Base-by-base conservation (phyloP, 92 coral and sea anemone species). In the Muricea muricata region DNA sequence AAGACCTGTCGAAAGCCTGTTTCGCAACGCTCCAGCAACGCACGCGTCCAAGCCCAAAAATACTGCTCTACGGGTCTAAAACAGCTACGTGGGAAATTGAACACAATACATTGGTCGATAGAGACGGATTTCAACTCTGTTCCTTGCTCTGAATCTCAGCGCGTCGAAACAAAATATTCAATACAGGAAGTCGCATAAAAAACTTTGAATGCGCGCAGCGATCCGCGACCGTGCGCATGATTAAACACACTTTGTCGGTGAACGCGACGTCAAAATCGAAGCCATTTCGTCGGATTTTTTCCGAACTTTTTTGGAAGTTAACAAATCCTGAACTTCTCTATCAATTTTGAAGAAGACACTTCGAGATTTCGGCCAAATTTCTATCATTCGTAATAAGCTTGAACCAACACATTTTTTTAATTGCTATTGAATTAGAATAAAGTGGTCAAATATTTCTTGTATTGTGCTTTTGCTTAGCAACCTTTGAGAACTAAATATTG, bases 151-250 rank as follows among this genome's bases (percentile, higher is more conserved):
- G n/a, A n/a, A n/a, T n/a, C 24, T 0, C 57, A 73, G 57, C 57
- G 25, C 34, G 30, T 73, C 28, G 15, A 8, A 73, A 42, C 56
- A 28, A 42, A 42, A 25, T 40, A 54, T 75, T 40, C 6, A 0
- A 17, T 14, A 10, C 65, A 75, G 80, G 80, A 75, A 75, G 41
- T 35, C 34, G 45, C 10, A 29, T 47, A 75, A 75, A 56, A 47
- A 42, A 3, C 61, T 75, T 47, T 30, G 65, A 54, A 24, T 12
- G 25, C 26, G 45, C 42, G 80, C 80, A 75, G 50, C 39, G 65
- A 75, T 47, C 65, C 80, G 80, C 17, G 37, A 75, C 80, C 3
- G 80, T 11, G 80, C 65, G 80, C 80, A 47, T 75, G 65, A 75
- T 10, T 75, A 66, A 25, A 12, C 61, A 24, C 65, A 28, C 61